Base-by-base conservation (phyloP, 2,113 vertebrate species). In the Cercopithecus mona region DNA sequence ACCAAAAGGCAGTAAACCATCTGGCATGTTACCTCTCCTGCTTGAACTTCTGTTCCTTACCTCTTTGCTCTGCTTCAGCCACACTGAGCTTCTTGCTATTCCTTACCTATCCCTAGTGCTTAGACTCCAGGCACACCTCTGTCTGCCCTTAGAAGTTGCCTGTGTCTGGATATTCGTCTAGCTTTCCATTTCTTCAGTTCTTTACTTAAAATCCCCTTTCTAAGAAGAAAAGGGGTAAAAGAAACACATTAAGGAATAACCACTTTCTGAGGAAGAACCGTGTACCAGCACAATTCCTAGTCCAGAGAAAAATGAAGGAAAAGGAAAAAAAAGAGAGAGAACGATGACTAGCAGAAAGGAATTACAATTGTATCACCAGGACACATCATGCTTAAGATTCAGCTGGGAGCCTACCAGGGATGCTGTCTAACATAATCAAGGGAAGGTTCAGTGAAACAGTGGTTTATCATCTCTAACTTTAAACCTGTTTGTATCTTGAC, bases 221-320 rank as follows among this genome's bases (percentile, higher is more conserved):
- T 38, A 99, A 99, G 96, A 99, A 99, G 96, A 99, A 99, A 96
- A 99, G 99, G 97, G 98, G 99, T 93, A 99, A 86, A 99, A 99
- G 97, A 98, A 98, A 48, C 98, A 98, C 87, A 92, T 95, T 88
- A 98, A 99, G 90, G 98, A 99, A 55, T 97, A 97, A 27, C 98
- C 96, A 0, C 95, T 97, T 48, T 94, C 94, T 1, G 98, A 95
- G 55, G 99, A 99, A 35, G 98, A 99, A 14, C 87, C 93, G 0
- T 96, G 96, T 0, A 96, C 91, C 52, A 73, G 50, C 52, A 17
- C 52, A 52, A 52, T 52, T 52, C 52, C 52, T 52, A 52, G 52
- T 52, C 52, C 52, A 17, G 16, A 52, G 52, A 52, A 52, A 52
- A 52, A 52, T 52, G 16, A 52, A 52, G 52, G 17, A 52, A 52